Percentiles rank a stretch among this genome's conserved stretches.
These are phyloP conservation scores for Diplolepis rosae DNA, from an alignment of 2,888 invertebrate species.

Conservation along the genomic window DNA sequence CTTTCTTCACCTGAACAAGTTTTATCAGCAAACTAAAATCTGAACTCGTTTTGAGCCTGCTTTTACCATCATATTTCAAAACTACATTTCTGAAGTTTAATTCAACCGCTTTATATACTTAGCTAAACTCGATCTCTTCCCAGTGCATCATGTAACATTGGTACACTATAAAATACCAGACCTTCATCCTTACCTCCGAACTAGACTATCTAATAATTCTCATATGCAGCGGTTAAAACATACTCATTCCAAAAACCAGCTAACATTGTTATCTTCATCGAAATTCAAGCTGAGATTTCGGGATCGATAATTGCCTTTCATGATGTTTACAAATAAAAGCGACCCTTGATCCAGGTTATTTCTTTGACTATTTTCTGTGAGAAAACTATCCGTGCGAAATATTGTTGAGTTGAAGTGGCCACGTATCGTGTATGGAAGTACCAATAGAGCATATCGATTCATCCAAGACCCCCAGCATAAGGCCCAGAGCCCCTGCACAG, in stretches of 20 bases:
- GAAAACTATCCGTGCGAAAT: neutral
- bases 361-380: neutral
- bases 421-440: conserved; percentile 4
- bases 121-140: conserved; percentile 2
- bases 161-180: conserved; percentile 22
- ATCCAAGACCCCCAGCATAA: conserved; percentile 20
- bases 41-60: neutral
- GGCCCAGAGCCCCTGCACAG: neutral
- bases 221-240: neutral
- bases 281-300: neutral
- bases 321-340: neutral
- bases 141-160: conserved; percentile 20
- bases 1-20: conserved; percentile 4
- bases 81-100: neutral
- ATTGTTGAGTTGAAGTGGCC: neutral
- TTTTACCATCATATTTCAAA: neutral
- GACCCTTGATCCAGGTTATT: neutral
- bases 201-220: neutral
- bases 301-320: neutral
- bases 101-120: conserved; percentile 9
- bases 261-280: neutral
- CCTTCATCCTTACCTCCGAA: conserved; percentile 8
- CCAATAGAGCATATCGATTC: conserved; percentile 15
- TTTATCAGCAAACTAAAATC: neutral
- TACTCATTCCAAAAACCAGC: conserved; percentile 10